Evolutionary conservation across 2,888 invertebrate species (phyloP).

Genomic region (Adelphocoris suturalis): DNA sequence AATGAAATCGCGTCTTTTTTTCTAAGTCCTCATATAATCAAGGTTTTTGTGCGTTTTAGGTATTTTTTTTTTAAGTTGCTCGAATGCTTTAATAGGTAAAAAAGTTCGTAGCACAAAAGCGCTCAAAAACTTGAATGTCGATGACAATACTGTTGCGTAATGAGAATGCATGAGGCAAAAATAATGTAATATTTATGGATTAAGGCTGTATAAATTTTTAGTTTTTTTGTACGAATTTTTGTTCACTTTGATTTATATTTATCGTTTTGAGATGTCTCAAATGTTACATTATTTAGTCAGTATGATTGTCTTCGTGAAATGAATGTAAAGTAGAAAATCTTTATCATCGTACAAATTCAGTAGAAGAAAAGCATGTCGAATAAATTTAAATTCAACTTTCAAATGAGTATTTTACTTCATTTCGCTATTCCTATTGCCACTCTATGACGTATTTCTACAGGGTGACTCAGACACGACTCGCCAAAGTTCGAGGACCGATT

Average conservation of each 20-base stretch:
- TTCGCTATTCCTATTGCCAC: no score
- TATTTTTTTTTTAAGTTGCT: background rate
- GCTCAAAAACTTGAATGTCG: slow-evolving; percentile 20
- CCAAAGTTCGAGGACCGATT: no score
- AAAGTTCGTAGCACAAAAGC: slow-evolving; percentile 33
- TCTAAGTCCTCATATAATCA: background rate
- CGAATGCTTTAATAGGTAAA: background rate
- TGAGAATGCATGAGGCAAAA: slow-evolving; percentile 50
- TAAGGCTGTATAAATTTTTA: slow-evolving; percentile 44
- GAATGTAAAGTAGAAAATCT: background rate
- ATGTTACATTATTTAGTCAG: slow-evolving; percentile 68
- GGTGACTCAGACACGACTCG: no score
- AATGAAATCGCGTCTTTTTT: slow-evolving; percentile 44
- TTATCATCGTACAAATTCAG: background rate
- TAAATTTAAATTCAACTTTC: slow-evolving; percentile 15
- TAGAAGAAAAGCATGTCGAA: slow-evolving; percentile 7
- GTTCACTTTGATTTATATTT: slow-evolving; percentile 3
- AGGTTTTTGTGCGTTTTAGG: background rate
- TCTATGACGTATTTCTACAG: no score
- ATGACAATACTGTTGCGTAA: slow-evolving; percentile 49
- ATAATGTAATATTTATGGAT: slow-evolving; percentile 62
- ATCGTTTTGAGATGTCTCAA: slow-evolving; percentile 29
- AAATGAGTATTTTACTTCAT: background rate
- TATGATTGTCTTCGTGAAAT: slow-evolving; percentile 18
- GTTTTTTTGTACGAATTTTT: slow-evolving; percentile 39